phyloP scores from a whole-genome alignment of 2,797 vertebrate genomes.

The Apogon hyalosoma region DNA sequence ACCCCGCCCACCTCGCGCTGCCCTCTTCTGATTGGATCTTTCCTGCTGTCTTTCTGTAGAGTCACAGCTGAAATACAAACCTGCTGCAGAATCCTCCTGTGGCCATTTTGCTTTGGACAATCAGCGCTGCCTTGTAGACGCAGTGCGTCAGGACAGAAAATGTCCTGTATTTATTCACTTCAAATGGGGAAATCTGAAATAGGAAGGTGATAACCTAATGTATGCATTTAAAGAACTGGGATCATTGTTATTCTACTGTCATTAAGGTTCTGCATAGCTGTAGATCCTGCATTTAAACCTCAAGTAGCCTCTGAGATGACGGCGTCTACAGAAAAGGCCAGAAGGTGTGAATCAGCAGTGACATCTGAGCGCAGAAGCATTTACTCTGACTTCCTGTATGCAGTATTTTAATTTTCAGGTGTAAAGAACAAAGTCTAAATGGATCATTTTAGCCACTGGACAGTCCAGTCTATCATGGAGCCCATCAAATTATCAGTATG shows the following conservation, averaged over 20 bases:
- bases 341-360: neutral
- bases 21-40: conserved; percentile 54
- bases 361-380: neutral
- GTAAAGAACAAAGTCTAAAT: conserved; percentile 15
- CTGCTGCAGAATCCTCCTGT: neutral
- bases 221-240: conserved; percentile 66
- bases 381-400: neutral
- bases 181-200: conserved; percentile 24
- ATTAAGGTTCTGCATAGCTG: conserved; percentile 51
- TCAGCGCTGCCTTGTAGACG: conserved; percentile 58
- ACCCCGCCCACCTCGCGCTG: neutral
- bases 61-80: neutral
- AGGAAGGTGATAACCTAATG: conserved; percentile 47
- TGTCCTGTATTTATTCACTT: conserved; percentile 71
- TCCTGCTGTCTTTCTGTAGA: conserved; percentile 29
- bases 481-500: neutral
- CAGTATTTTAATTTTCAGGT: conserved; percentile 19
- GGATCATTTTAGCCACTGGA: neutral
- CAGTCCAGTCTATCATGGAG: neutral
- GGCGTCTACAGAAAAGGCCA: conserved; percentile 13
- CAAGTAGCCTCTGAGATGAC: conserved; percentile 62
- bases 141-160: conserved; percentile 29
- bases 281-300: conserved; percentile 66
- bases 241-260: conserved; percentile 39
- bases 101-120: conserved; percentile 69